Base-by-base conservation (phyloP, 2,797 vertebrate species). In the Phoebastria nigripes region DNA sequence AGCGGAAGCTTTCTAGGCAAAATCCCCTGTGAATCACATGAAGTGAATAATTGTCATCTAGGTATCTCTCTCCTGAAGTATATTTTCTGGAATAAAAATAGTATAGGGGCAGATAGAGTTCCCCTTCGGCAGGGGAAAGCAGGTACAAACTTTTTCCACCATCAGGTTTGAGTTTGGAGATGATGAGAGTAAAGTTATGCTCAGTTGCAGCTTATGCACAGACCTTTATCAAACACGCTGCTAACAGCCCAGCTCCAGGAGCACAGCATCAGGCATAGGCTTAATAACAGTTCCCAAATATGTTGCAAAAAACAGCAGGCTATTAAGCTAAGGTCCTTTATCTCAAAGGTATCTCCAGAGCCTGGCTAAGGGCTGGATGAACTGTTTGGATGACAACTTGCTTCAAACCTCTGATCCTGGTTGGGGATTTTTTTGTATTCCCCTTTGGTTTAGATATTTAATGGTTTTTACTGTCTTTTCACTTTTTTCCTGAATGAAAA, bases 141-240 rank as follows among this genome's bases (percentile, higher is more conserved):
- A 44, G 62, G 8, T 13, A 7, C 1, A 5, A 7, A 8, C 5
- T 6, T 44, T 59, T 44, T 24, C 46, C 49, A 10, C 8, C 4
- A 6, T 22, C 20, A 46, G 22, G 15, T 22, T 6, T 29, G 70
- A 8, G 39, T 58, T 49, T 41, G 84, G 56, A 13, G n/a, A 42
- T 42, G 55, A 17, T 33, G 35, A 13, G n/a, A 29, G 24, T 2
- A 0, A 21, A 73, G 49, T 41, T 56, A 7, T 3, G 35, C 15
- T 35, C 37, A 11, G 21, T 2, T 21, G 28, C 28, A 55, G 77
- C 13, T 6, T 14, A 1, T 25, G n/a, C 10, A 9, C 12, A 7
- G 5, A 4, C 12, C 25, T 25, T 15, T 19, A 10, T 16, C 15
- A 6, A 10, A 9, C 2, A 1, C 1, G 10, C 61, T 28, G 59